Percentiles rank a stretch among this genome's conserved stretches.
Conservation (phyloP, 2,797 vertebrate species). For the Chiroxiphia lanceolata region DNA sequence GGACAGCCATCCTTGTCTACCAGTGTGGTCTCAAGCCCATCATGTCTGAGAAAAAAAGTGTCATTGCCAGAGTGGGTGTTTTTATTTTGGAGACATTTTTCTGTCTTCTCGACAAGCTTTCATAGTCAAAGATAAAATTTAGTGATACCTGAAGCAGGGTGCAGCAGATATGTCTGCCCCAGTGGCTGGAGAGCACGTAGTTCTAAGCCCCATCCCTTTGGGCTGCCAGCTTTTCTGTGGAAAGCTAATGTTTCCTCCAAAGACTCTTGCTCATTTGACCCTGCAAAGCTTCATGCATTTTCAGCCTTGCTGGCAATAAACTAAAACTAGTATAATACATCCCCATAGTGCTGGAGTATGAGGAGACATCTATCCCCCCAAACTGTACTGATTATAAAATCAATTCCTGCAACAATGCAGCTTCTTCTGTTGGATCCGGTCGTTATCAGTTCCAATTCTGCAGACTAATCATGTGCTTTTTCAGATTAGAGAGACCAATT, state of each 20-base stretch:
- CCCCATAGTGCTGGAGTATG: background rate
- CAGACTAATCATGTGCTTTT: background rate
- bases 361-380: background rate
- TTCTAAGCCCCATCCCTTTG: background rate
- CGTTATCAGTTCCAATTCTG: background rate
- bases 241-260: background rate
- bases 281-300: background rate
- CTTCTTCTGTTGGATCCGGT: background rate
- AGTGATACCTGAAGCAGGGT: accelerated
- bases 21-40: background rate
- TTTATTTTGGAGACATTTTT: background rate
- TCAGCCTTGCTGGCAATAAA: background rate
- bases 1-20: background rate
- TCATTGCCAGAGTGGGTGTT: background rate
- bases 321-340: background rate
- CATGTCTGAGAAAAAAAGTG: background rate
- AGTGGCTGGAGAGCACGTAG: background rate
- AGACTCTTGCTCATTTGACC: background rate
- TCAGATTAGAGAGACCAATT: constrained; percentile 25
- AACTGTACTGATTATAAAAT: constrained; percentile 57
- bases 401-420: constrained; percentile 3
- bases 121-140: background rate
- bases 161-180: background rate
- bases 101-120: background rate
- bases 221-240: background rate